phyloP scores from a whole-genome alignment of 2,888 invertebrate genomes.

The Anthophora plumipes region DNA sequence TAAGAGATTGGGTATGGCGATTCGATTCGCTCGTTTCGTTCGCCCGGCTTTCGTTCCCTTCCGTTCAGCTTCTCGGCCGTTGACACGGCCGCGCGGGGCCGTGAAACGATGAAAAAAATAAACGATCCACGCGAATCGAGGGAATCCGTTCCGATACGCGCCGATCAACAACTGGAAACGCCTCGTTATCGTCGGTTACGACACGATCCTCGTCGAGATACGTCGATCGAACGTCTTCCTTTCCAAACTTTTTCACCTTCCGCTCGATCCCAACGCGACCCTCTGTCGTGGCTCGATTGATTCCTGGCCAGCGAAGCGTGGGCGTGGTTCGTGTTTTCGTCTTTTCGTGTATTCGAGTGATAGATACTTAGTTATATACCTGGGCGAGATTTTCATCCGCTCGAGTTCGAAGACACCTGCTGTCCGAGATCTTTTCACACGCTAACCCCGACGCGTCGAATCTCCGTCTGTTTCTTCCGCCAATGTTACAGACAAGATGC shows the following conservation, averaged over 20 bases:
- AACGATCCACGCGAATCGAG: slow-evolving; percentile 57
- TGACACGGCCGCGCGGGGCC: background rate
- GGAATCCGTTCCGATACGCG: too few species aligned
- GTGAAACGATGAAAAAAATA: slow-evolving; percentile 19
- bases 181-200: too few species aligned
- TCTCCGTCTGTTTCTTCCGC: too few species aligned
- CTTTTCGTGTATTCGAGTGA: too few species aligned
- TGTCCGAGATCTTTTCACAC: slow-evolving; percentile 71
- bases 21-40: slow-evolving; percentile 67
- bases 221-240: too few species aligned
- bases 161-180: too few species aligned
- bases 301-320: slow-evolving; percentile 77
- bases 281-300: slow-evolving; percentile 75
- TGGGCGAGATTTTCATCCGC: slow-evolving; percentile 74
- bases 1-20: slow-evolving; percentile 62
- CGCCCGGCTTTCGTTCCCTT: slow-evolving; percentile 17
- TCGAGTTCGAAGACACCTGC: slow-evolving; percentile 74
- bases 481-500: too few species aligned
- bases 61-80: background rate
- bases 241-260: too few species aligned
- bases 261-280: slow-evolving; percentile 9
- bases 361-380: slow-evolving; percentile 76
- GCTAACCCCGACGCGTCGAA: slow-evolving; percentile 59
- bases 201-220: too few species aligned
- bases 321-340: slow-evolving; percentile 70